These are phyloP conservation scores for Acleris laterana DNA, from an alignment of 2,888 invertebrate genomes.

Conservation along the genomic window DNA sequence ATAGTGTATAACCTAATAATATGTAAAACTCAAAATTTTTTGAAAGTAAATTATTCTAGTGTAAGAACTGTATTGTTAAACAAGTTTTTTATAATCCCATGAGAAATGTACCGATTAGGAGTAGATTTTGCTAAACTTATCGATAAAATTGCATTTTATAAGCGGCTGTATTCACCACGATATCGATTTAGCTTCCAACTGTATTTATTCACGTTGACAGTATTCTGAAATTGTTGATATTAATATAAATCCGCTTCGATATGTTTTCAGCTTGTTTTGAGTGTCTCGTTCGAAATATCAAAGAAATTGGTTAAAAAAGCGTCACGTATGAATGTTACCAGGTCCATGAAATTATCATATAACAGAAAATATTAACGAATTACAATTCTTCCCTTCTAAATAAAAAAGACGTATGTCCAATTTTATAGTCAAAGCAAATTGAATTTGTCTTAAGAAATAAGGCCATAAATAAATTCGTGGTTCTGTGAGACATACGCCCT, in stretches of 20 bases:
- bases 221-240: neutral
- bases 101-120: conserved; percentile 33
- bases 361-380: neutral
- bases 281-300: conserved; percentile 20
- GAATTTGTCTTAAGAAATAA: too few species aligned
- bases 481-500: too few species aligned
- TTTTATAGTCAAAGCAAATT: too few species aligned
- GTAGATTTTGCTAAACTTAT: conserved; percentile 40
- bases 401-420: too few species aligned
- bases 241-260: conserved; percentile 9
- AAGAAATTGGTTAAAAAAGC: neutral
- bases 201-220: conserved; percentile 5
- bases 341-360: neutral
- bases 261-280: conserved; percentile 34
- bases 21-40: conserved; percentile 49
- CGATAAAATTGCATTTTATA: conserved; percentile 34
- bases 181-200: neutral
- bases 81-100: conserved; percentile 37
- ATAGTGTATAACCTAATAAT: conserved; percentile 48
- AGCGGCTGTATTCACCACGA: conserved; percentile 25
- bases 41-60: conserved; percentile 45
- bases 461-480: too few species aligned
- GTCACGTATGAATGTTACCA: neutral
- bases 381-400: too few species aligned
- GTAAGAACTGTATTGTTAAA: conserved; percentile 42